phyloP scores from a whole-genome alignment of 2,113 vertebrate species.

The Anhinga rufa region DNA sequence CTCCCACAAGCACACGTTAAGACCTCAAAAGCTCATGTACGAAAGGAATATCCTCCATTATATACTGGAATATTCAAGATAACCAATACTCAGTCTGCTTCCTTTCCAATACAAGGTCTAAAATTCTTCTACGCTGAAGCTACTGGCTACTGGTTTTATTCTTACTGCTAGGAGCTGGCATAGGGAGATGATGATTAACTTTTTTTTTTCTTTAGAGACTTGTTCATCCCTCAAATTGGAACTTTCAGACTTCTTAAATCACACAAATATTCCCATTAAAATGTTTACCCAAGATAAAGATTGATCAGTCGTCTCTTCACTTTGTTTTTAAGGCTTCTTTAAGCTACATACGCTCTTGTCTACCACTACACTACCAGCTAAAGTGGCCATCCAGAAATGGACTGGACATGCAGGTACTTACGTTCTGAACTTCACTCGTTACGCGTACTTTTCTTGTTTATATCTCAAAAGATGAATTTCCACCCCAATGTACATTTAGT shows the following conservation, averaged over 20 bases:
- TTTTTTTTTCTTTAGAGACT: background rate
- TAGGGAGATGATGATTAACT: background rate
- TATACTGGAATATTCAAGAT: background rate
- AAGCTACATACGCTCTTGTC: background rate
- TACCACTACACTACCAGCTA: background rate
- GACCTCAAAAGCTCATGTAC: background rate
- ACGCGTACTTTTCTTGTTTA: background rate
- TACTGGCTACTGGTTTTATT: background rate
- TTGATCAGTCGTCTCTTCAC: background rate
- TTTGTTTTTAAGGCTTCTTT: background rate
- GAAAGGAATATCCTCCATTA: background rate
- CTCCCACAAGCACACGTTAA: background rate
- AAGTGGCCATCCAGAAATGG: background rate
- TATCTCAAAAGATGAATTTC: background rate
- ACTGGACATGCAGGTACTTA: background rate
- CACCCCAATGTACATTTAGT: background rate
- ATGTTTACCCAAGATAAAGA: background rate
- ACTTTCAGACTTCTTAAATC: background rate
- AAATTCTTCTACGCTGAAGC: background rate
- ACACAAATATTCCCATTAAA: background rate
- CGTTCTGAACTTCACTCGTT: background rate
- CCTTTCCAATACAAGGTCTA: background rate
- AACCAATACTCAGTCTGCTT: background rate
- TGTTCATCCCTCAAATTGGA: background rate
- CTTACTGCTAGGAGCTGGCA: background rate